Conservation (phyloP, 2,797 vertebrate species). For the Hapalemur alaotrensis region DNA sequence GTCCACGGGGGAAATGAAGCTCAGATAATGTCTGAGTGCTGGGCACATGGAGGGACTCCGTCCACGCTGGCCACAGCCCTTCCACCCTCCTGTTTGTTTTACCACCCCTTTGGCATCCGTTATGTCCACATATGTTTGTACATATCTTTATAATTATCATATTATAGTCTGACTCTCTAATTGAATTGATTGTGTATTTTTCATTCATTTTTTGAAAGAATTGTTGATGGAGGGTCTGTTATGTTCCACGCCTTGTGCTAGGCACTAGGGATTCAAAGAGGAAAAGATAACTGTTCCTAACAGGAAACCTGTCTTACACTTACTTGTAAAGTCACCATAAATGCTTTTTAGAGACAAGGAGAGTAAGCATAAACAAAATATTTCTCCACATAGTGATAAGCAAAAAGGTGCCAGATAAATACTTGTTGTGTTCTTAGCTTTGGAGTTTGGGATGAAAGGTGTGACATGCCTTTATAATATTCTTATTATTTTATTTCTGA, state of each 20-base stretch:
- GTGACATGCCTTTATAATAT: neutral
- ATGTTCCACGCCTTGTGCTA: neutral
- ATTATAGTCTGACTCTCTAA: neutral
- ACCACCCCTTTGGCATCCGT: neutral
- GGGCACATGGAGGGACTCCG: accelerated
- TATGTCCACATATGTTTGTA: neutral
- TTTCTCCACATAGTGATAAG: neutral
- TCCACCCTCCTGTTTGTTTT: no score
- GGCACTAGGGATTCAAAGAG: neutral
- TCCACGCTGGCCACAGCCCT: accelerated
- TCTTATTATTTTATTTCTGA: conserved; percentile 8
- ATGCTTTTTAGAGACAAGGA: neutral
- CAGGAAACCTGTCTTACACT: neutral
- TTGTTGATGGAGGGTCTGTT: neutral
- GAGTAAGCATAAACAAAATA: neutral
- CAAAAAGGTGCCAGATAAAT: neutral
- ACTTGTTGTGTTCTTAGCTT: neutral
- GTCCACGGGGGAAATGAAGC: neutral
- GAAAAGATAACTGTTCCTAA: neutral
- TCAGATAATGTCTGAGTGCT: no score
- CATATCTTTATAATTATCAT: neutral
- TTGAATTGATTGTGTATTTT: neutral
- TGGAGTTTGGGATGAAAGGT: neutral
- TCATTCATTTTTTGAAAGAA: neutral
- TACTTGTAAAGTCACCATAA: neutral